Conservation (phyloP, 2,888 invertebrate species). For the Synergus itoensis region DNA sequence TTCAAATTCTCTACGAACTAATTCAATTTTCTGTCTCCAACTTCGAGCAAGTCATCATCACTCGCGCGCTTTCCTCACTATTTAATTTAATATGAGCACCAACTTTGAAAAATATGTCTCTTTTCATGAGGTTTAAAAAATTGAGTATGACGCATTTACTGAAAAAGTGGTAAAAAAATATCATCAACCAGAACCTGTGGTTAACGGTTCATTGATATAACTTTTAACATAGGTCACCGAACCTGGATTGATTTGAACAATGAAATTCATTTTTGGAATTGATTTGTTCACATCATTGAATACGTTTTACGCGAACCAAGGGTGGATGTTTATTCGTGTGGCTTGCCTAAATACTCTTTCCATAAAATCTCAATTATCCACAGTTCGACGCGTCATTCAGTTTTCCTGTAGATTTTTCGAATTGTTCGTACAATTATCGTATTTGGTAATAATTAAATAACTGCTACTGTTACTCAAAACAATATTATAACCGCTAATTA, state of each 20-base stretch:
- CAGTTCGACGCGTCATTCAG: conserved; percentile 33
- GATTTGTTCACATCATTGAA: conserved; percentile 32
- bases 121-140: too few relatives aligned
- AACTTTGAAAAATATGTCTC: too few relatives aligned
- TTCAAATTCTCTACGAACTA: background rate
- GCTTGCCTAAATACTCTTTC: conserved; percentile 48
- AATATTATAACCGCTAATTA: too few relatives aligned
- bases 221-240: conserved; percentile 44
- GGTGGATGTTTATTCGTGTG: conserved; percentile 36
- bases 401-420: conserved; percentile 32
- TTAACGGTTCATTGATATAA: conserved; percentile 51
- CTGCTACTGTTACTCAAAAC: too few relatives aligned
- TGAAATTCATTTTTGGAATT: conserved; percentile 58
- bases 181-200: conserved; percentile 38
- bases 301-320: conserved; percentile 37
- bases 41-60: too few relatives aligned
- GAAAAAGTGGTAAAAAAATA: background rate
- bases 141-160: background rate
- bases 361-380: conserved; percentile 51
- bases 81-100: too few relatives aligned
- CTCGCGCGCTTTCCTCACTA: too few relatives aligned
- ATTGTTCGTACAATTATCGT: conserved; percentile 14
- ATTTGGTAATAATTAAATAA: background rate
- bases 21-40: too few relatives aligned
- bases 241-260: conserved; percentile 43